Percentiles rank a stretch among this genome's conserved stretches.
Evolutionary conservation across 2,797 vertebrate genomes (phyloP).

Genomic region (Lepilemur septentrionalis): DNA sequence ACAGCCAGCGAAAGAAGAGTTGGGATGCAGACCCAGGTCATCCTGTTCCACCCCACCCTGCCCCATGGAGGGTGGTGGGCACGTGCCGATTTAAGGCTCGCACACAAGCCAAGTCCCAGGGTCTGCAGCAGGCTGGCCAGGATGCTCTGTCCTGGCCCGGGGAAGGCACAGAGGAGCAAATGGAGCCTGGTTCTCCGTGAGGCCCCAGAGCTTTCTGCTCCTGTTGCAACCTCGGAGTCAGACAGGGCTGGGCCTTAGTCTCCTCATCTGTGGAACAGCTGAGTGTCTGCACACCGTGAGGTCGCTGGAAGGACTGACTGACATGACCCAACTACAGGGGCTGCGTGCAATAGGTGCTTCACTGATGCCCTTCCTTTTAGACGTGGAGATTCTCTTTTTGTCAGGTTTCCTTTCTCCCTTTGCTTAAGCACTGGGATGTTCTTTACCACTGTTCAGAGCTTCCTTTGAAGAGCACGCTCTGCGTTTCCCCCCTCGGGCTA

Average conservation of each 20-base stretch:
- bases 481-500: neutral
- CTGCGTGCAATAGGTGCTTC: neutral
- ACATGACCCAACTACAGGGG: neutral
- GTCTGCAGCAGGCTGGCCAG: too few species aligned
- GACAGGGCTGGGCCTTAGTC: neutral
- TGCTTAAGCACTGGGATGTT: neutral
- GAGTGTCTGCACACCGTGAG: neutral
- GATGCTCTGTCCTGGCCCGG: neutral
- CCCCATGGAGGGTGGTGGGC: neutral
- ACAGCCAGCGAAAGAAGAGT: neutral
- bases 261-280: neutral
- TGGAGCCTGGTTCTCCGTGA: neutral
- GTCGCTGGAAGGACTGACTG: neutral
- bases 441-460: neutral
- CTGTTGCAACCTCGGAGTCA: neutral
- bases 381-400: neutral
- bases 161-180: neutral
- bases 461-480: neutral
- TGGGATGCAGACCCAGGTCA: neutral
- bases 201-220: neutral
- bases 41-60: neutral
- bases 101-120: neutral
- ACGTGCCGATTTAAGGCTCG: accelerated
- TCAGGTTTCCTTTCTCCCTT: neutral
- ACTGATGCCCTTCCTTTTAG: neutral